Conservation (phyloP, 2,797 vertebrate genomes). For the Salarias fasciatus region DNA sequence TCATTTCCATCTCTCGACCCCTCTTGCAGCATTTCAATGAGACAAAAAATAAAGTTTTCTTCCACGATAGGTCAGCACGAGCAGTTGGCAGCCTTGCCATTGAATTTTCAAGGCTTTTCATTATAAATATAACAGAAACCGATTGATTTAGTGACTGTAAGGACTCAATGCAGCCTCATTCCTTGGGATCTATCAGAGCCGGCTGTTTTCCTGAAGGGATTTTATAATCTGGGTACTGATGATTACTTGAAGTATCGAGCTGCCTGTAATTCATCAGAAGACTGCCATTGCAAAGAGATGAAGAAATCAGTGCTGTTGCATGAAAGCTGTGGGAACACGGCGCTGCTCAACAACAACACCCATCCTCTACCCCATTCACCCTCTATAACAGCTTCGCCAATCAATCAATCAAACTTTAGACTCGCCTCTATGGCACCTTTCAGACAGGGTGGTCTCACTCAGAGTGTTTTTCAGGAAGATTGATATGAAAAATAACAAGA, state of each 20-base stretch:
- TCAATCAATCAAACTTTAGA: no score
- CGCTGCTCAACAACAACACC: no score
- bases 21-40: slow-evolving; percentile 28
- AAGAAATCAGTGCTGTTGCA: slow-evolving; percentile 26
- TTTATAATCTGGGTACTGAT: slow-evolving; percentile 50
- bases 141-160: slow-evolving; percentile 36
- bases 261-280: slow-evolving; percentile 50
- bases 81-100: background rate
- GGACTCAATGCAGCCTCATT: slow-evolving; percentile 22
- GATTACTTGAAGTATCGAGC: slow-evolving; percentile 58
- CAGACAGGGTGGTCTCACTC: no score
- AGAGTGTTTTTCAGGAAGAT: no score
- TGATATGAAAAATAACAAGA: no score
- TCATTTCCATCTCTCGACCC: slow-evolving; percentile 62
- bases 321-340: slow-evolving; percentile 3
- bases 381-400: no score
- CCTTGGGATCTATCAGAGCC: no score
- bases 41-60: slow-evolving; percentile 41
- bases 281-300: slow-evolving; percentile 39
- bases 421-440: no score
- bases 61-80: slow-evolving; percentile 12
- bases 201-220: slow-evolving; percentile 51
- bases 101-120: slow-evolving; percentile 11
- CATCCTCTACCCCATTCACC: no score
- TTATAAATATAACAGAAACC: slow-evolving; percentile 11